Base-by-base conservation (phyloP, 92 coral and sea anemone species). In the Bergia sp. region DNA sequence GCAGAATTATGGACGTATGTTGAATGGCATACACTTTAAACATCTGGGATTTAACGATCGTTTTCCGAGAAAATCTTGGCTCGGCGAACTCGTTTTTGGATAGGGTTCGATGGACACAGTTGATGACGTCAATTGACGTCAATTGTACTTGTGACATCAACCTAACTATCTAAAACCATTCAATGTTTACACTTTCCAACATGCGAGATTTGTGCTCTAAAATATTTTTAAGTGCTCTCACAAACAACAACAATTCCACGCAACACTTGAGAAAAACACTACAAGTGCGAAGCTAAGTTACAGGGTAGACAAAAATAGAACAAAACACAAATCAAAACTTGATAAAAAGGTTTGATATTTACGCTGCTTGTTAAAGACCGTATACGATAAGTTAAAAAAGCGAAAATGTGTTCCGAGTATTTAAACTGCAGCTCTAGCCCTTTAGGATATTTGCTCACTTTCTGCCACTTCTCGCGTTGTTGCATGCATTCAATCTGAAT, bases 91-190 rank as follows among this genome's bases (percentile, higher is more conserved):
- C 66, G 43, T 44, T 44, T 82, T 84, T 82, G 86, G 87, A 45
- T 37, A 36, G 87, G 42, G 86, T 79, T 47, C 66, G 78, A 65
- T 37, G 87, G 44, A 45, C 87, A 84, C 49, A 64, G 73, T 76
- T 18, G 66, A 86, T 90, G 93, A 93, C 95, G 95, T 93, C 95
- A 93, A 93, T 88, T 89, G 95, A 93, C 95, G 95, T 93, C 95
- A 93, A 93, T 88, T 91, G 88, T 85, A 45, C 79, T 71, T 84
- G 65, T 84, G 74, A 84, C 87, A 69, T 84, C 87, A 29, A 71
- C 87, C 8, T 29, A 84, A 69, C 78, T 23, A 73, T 67, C 65
- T 23, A 84, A 84, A 49, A 36, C 77, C 87, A 84, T 44, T 43
- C 87, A 71, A 13, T 69, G 87, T 71, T 84, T 84, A 69, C 79